Evolutionary conservation across 2,888 invertebrate species (phyloP).

Genomic region (Aphodius granarius): DNA sequence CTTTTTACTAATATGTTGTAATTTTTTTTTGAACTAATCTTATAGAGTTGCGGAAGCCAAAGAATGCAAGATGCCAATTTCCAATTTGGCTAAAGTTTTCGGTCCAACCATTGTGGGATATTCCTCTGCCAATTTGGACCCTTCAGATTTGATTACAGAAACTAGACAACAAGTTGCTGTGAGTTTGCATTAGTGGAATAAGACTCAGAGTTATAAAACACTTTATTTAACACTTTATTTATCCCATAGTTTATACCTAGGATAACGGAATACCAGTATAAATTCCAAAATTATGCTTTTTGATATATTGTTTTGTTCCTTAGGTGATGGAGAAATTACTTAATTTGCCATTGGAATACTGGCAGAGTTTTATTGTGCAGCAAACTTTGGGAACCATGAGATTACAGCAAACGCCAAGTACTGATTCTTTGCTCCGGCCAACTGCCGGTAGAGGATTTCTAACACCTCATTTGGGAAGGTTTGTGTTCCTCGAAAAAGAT

Average conservation of each 20-base stretch:
- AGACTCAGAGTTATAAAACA: constrained; percentile 12
- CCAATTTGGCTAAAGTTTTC: constrained; percentile 88
- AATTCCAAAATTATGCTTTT: not conserved
- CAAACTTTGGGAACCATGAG: constrained; percentile 37
- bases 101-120: constrained; percentile 94
- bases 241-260: too few species aligned
- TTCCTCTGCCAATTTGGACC: constrained; percentile 72
- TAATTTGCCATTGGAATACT: constrained; percentile 73
- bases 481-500: not conserved
- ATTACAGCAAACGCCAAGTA: constrained; percentile 52
- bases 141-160: constrained; percentile 73
- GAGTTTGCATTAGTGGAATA: constrained; percentile 46
- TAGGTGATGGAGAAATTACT: constrained; percentile 64
- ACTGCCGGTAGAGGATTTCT: constrained; percentile 32
- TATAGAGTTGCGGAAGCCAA: constrained; percentile 77
- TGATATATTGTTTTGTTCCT: constrained; percentile 17
- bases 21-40: constrained; percentile 11
- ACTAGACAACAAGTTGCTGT: constrained; percentile 76
- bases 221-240: constrained; percentile 7
- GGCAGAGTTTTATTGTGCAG: constrained; percentile 70
- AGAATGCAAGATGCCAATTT: constrained; percentile 89
- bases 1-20: constrained; percentile 11
- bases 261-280: not conserved
- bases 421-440: constrained; percentile 46
- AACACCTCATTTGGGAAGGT: constrained; percentile 30